Evolutionary conservation across 1,140 invertebrate species (phyloP), one percentile per base, ranked within the genome.

Genomic region (Philotrypesis tridentata): DNA sequence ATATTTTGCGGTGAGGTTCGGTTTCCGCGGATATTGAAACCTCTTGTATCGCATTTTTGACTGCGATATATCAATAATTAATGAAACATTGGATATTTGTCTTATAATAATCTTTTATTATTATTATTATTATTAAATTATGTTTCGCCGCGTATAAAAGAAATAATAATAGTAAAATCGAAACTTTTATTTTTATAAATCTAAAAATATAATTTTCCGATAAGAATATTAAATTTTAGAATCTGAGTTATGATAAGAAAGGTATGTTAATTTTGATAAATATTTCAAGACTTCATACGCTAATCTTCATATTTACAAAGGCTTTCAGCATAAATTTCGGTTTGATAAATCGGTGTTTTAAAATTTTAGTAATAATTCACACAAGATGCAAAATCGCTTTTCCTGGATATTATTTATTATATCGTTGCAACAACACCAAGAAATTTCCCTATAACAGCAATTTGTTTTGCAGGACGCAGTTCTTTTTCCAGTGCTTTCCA

Each of bases 241-340:
- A 71, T n/a, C 48, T 55, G 48, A 55, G 48, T 55, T 7, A n/a
- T 25, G 37, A 71, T 40, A 71, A 43, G 37, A n/a, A 71, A 71
- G 43, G 43, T 71, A 71, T 71, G 68, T 43, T 71, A 71, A 71
- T 71, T 71, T 71, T 23, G 37, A 43, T 71, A 71, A 12, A 71
- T 40, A 43, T 25, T 29, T 31, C 68, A 37, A 1, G 7, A 3
- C 14, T 31, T 68, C 14, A 6, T n/a, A n/a, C 27, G n/a, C 43
- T 71, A 40, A 71, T 71, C 33, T 71, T 8, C 68, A 71, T 71
- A 71, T 71, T 43, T 21, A 71, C 37, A 71, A 43, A 40, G 31
- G 37, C 37, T 43, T 43, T 3, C 33, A 12, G n/a, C 33, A 71
- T 43, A 43, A 25, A 25, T 43, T 71, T 11, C 23, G 23, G 23